Conservation (phyloP, 1,140 invertebrate genomes). For the Nephila pilipes region DNA sequence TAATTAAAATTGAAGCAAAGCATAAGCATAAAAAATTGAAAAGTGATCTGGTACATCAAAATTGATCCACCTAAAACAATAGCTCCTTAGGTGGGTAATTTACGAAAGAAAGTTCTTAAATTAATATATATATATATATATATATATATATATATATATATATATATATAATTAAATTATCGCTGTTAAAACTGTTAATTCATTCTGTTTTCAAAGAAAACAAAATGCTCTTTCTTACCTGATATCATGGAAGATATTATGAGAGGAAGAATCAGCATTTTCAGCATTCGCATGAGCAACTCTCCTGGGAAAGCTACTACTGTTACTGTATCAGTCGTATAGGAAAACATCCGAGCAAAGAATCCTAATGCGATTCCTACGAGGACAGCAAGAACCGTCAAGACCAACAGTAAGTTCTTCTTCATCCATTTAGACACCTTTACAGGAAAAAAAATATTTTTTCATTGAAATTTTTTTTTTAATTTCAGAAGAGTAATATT, state of each 20-base stretch:
- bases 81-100: too few relatives aligned
- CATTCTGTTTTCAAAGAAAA: neutral
- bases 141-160: too few relatives aligned
- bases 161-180: too few relatives aligned
- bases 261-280: conserved; percentile 83
- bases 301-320: conserved; percentile 83
- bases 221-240: too few relatives aligned
- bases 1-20: too few relatives aligned
- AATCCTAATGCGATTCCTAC: conserved; percentile 81
- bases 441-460: too few relatives aligned
- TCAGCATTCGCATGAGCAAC: conserved; percentile 82
- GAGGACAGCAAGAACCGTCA: conserved; percentile 83
- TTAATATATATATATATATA: neutral
- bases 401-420: conserved; percentile 81
- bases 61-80: too few relatives aligned
- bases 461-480: neutral
- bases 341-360: conserved; percentile 78
- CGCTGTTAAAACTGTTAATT: too few relatives aligned
- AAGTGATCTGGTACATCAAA: too few relatives aligned
- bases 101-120: too few relatives aligned
- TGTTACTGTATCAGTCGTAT: conserved; percentile 80
- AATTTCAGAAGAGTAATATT: neutral
- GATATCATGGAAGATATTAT: conserved; percentile 82
- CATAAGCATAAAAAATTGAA: too few relatives aligned
- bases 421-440: conserved; percentile 78